These are phyloP conservation scores for Agrochola macilenta DNA, from an alignment of 2,888 invertebrate genomes.

Conservation along the genomic window DNA sequence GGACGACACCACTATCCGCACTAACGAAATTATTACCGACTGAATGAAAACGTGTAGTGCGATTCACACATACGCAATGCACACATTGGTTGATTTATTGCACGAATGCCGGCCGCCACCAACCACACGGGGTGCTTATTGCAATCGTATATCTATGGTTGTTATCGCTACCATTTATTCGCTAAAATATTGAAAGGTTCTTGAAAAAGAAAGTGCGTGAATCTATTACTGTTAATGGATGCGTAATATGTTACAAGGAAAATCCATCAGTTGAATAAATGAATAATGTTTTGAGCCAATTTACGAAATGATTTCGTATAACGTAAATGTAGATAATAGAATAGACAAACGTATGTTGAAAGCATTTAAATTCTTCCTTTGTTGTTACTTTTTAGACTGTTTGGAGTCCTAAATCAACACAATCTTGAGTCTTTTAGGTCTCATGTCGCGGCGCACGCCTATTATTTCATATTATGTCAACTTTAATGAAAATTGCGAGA, in stretches of 20 bases:
- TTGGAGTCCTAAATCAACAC: slow-evolving; percentile 22
- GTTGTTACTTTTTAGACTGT: slow-evolving; percentile 6
- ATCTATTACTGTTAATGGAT: slow-evolving; percentile 55
- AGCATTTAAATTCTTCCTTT: slow-evolving; percentile 10
- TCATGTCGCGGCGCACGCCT: slow-evolving; percentile 7
- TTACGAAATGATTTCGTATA: slow-evolving; percentile 33
- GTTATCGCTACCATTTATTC: slow-evolving; percentile 21
- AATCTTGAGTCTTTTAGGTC: slow-evolving; percentile 7
- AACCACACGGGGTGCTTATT: slow-evolving; percentile 60
- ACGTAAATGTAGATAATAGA: neutral
- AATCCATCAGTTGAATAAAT: slow-evolving; percentile 66
- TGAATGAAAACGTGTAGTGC: slow-evolving; percentile 56
- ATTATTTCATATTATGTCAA: slow-evolving; percentile 50
- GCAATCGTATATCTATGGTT: slow-evolving; percentile 20
- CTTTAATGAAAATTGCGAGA: slow-evolving; percentile 50
- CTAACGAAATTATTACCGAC: slow-evolving; percentile 61
- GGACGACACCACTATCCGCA: slow-evolving; percentile 43
- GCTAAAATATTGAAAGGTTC: slow-evolving; percentile 45
- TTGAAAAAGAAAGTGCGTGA: slow-evolving; percentile 37
- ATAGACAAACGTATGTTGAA: slow-evolving; percentile 6
- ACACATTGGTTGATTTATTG: slow-evolving; percentile 65
- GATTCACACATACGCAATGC: slow-evolving; percentile 45
- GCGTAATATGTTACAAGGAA: slow-evolving; percentile 59
- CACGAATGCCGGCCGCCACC: slow-evolving; percentile 34
- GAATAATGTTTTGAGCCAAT: slow-evolving; percentile 50